Conservation (phyloP, 2,797 vertebrate species). For the Poeciliopsis turneri region DNA sequence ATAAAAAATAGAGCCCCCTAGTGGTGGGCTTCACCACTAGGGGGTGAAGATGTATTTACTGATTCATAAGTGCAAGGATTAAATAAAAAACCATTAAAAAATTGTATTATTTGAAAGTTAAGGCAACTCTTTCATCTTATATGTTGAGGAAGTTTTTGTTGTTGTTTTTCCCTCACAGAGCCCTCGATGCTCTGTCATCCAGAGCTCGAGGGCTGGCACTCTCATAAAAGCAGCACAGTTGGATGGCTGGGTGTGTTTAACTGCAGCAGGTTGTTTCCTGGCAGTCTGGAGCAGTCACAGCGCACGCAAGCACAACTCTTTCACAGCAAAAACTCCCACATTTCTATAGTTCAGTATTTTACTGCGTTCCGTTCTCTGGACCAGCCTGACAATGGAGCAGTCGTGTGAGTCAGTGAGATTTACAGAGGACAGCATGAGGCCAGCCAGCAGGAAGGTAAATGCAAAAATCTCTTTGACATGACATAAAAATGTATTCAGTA, state of each 20-base stretch:
- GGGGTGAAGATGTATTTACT: background rate
- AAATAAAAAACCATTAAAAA: background rate
- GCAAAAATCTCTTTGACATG: background rate
- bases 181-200: constrained; percentile 46
- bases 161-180: background rate
- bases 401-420: constrained; percentile 51
- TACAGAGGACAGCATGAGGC: constrained; percentile 64
- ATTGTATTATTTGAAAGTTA: background rate
- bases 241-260: constrained; percentile 50
- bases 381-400: constrained; percentile 58
- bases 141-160: background rate
- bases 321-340: background rate
- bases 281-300: constrained; percentile 38
- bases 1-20: background rate
- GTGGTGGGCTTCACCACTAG: background rate
- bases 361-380: background rate
- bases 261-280: constrained; percentile 57
- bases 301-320: constrained; percentile 7
- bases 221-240: constrained; percentile 61
- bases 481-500: background rate
- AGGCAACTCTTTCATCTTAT: background rate
- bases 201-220: constrained; percentile 66
- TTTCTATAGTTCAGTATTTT: background rate
- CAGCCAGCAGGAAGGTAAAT: constrained; percentile 70
- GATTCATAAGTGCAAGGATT: background rate